Conservation (phyloP, 1,140 invertebrate species). For the Aporrectodea caliginosa region DNA sequence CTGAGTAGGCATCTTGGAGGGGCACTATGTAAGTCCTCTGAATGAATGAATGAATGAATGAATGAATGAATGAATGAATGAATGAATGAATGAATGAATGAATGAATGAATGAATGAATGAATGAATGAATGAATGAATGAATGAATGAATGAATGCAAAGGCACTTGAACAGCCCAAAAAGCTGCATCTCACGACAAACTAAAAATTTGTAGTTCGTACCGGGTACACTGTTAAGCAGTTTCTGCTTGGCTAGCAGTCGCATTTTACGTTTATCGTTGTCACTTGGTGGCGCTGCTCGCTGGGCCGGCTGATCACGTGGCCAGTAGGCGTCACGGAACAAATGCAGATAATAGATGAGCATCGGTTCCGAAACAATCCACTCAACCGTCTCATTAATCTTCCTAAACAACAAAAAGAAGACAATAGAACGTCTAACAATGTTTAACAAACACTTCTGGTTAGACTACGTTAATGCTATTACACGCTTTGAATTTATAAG, state of each 20-base stretch:
- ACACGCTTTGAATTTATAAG: neutral
- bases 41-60: no score
- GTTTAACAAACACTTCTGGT: neutral
- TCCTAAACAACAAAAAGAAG: neutral
- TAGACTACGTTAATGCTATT: neutral
- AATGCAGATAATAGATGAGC: neutral
- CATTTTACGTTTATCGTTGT: neutral
- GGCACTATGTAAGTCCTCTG: no score
- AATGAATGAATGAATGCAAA: neutral
- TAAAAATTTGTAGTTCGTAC: no score
- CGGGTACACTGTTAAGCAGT: no score
- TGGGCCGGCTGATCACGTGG: neutral
- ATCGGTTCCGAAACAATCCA: neutral
- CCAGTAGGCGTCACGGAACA: no score
- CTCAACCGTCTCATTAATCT: neutral
- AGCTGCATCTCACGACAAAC: neutral
- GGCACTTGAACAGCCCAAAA: neutral
- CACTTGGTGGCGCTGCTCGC: neutral
- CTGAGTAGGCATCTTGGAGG: no score
- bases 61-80: no score
- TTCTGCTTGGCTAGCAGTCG: neutral
- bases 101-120: no score
- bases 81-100: no score
- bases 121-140: no score
- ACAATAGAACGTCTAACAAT: neutral